Percentiles rank a stretch among this genome's conserved stretches.
phyloP scores from a whole-genome alignment of 2,888 invertebrate species.

The Globia sparganii region DNA sequence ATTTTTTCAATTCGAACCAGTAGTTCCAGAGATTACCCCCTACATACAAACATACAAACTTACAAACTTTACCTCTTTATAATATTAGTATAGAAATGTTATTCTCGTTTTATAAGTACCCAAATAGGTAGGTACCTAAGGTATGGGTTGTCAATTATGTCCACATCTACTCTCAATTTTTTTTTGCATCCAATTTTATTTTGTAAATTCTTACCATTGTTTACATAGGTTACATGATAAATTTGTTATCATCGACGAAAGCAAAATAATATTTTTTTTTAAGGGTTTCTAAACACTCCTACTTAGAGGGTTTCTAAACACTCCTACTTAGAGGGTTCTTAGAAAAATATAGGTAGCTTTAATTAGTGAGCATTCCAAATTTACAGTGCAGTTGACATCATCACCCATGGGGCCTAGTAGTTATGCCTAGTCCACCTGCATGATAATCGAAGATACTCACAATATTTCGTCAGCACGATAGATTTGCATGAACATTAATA shows the following conservation, averaged over 20 bases:
- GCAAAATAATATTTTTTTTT: background rate
- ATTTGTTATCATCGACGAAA: background rate
- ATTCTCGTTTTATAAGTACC: background rate
- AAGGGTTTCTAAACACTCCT: too few species aligned
- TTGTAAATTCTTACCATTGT: background rate
- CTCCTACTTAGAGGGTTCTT: too few species aligned
- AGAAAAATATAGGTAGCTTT: background rate
- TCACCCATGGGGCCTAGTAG: background rate
- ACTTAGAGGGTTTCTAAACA: too few species aligned
- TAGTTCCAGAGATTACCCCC: too few species aligned
- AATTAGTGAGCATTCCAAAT: background rate
- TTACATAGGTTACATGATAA: too few species aligned
- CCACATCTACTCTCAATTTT: background rate
- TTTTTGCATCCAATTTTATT: background rate
- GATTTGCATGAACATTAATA: slow-evolving; percentile 30
- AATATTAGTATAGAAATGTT: too few species aligned
- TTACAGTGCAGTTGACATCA: background rate
- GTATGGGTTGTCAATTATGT: background rate
- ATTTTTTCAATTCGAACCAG: too few species aligned
- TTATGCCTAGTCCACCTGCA: slow-evolving; percentile 1
- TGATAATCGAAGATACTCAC: slow-evolving; percentile 1
- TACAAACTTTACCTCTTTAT: too few species aligned
- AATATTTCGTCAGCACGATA: slow-evolving; percentile 7
- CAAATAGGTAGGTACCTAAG: background rate
- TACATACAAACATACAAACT: too few species aligned